Evolutionary conservation across 2,888 invertebrate genomes (phyloP).

Genomic region (Cotesia congregata): DNA sequence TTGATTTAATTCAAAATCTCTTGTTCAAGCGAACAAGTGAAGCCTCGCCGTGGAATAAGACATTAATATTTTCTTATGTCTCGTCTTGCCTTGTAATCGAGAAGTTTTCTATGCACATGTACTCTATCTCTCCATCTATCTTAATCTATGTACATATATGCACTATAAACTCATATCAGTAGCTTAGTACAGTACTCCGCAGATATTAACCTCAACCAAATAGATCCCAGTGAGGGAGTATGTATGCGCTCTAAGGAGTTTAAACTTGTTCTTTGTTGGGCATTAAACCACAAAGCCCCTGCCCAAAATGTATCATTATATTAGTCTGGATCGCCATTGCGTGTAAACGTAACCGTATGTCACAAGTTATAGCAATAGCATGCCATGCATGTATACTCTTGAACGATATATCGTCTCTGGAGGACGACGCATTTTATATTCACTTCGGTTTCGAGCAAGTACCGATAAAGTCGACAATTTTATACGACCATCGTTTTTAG

Average conservation of each 20-base stretch:
- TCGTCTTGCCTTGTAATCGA: neutral
- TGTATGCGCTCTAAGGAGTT: neutral
- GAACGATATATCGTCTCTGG: conserved; percentile 44
- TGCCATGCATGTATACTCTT: conserved; percentile 32
- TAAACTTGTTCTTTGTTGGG: neutral
- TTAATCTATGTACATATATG: neutral
- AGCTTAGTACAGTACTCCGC: neutral
- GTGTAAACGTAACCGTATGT: conserved; percentile 13
- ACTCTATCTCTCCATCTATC: neutral
- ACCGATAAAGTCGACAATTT: conserved; percentile 56
- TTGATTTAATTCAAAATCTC: conserved; percentile 27
- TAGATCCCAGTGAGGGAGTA: neutral
- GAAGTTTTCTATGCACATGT: neutral
- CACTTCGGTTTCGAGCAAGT: conserved; percentile 54
- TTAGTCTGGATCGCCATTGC: conserved; percentile 24
- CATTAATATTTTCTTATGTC: neutral
- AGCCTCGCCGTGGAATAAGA: conserved; percentile 17
- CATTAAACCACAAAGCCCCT: neutral
- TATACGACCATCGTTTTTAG: conserved; percentile 48
- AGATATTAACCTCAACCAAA: neutral
- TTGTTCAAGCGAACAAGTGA: neutral
- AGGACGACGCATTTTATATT: conserved; percentile 54
- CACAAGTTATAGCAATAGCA: neutral
- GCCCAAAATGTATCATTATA: conserved; percentile 20
- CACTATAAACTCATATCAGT: neutral